Base-by-base conservation (phyloP, 2,113 vertebrate genomes). In the Lontra canadensis region DNA sequence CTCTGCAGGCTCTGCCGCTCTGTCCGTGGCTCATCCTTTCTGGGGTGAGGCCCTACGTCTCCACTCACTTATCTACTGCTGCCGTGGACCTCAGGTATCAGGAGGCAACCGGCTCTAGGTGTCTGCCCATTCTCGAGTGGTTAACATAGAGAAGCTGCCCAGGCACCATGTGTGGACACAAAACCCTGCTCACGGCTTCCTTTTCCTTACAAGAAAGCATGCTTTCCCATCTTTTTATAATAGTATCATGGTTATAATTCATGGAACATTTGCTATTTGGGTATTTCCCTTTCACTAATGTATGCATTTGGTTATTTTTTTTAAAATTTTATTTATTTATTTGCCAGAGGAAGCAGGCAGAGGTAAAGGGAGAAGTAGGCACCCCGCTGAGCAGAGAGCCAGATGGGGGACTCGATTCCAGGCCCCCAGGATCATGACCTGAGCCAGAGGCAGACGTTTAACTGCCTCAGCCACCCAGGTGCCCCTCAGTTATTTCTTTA, bases 141-240 rank as follows among this genome's bases (percentile, higher is more conserved):
- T 17, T 76, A 18, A 65, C 18, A 20, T 1, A 6, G 7, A 10
- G 7, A 1, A 4, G 15, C 12, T 69, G 42, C 67, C 39, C 36
- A 39, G 49, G n/a, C 18, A 39, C 29, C 31, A 34, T 0, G 3
- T 1, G 4, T 49, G 49, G 29, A 80, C n/a, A 36, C 23, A 29
- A 61, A 47, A 21, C 44, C 47, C 55, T 74, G 10, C 74, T 71
- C 26, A 9, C 7, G 57, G 21, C 17, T 44, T 65, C 36, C 21
- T 92, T 81, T 88, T 65, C 26, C 74, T 71, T n/a, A 55, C 7
- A 69, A 49, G 74, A 82, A 95, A 78, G 6, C 36, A 79, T 74
- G 42, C 59, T 78, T 49, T 2, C 20, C 71, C 25, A 11, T 82
- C 25, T 36, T 31, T 79, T 89, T 36, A 31, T 65, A 71, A 42